Evolutionary conservation across 2,113 vertebrate species (phyloP).

Genomic region (Sisor rabdophorus): DNA sequence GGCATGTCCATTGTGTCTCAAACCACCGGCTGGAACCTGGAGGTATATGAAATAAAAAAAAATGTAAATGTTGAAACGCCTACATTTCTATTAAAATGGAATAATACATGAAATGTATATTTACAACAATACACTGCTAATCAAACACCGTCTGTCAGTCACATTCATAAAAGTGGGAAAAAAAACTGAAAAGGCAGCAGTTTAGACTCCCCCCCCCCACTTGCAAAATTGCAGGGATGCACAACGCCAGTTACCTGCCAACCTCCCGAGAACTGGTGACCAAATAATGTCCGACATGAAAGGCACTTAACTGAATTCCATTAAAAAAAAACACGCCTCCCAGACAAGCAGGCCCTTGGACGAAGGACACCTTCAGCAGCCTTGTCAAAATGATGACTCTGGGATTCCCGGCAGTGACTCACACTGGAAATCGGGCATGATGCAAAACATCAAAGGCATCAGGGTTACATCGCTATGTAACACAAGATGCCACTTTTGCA

Average conservation of each 20-base stretch:
- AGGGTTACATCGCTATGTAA: conserved; percentile 7
- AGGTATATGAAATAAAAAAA: background rate
- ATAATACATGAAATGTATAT: conserved; percentile 23
- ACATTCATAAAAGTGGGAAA: no score
- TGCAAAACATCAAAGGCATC: conserved; percentile 21
- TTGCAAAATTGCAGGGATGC: conserved; percentile 28
- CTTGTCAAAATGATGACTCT: conserved; percentile 34
- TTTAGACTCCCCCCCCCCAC: conserved; percentile 8
- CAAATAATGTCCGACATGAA: conserved; percentile 47
- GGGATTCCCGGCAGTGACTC: conserved; percentile 5
- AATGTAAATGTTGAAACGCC: background rate
- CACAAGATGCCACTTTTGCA: background rate
- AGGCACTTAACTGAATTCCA: conserved; percentile 48
- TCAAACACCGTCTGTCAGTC: conserved; percentile 21
- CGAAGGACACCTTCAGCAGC: conserved; percentile 29
- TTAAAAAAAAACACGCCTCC: conserved; percentile 49
- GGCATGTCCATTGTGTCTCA: background rate
- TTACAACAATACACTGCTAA: background rate
- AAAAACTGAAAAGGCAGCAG: no score
- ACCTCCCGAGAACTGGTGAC: conserved; percentile 37
- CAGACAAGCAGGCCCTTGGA: conserved; percentile 36
- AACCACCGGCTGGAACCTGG: no score
- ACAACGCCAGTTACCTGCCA: conserved; percentile 32
- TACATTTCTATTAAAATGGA: background rate
- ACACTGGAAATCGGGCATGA: conserved; percentile 28